These are phyloP conservation scores for Steromphala cineraria DNA, from an alignment of 2,888 invertebrate genomes.

Conservation along the genomic window DNA sequence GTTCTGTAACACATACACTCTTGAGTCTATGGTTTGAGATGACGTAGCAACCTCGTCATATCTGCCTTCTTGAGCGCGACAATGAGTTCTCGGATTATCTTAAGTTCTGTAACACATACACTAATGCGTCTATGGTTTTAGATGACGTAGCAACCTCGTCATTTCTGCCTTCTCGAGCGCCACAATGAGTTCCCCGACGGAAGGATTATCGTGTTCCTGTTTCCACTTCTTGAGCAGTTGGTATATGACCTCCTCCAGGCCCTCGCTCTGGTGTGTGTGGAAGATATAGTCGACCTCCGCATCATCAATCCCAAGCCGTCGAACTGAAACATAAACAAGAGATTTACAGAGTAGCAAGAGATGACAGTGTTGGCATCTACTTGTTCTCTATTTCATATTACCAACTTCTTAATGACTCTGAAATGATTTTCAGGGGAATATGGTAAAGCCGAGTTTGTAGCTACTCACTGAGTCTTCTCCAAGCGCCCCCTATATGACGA, in stretches of 20 bases:
- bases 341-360: no score
- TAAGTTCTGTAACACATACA: no score
- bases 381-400: no score
- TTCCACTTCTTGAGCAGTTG: background rate
- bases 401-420: no score
- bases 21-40: no score
- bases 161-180: background rate
- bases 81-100: no score
- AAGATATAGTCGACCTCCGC: background rate
- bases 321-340: background rate
- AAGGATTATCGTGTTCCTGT: background rate
- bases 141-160: background rate
- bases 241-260: background rate
- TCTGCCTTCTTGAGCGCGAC: no score
- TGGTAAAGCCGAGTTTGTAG: no score
- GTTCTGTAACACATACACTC: no score
- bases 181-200: background rate
- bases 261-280: constrained; percentile 1
- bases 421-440: no score
- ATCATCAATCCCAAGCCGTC: background rate
- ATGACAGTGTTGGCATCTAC: no score
- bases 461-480: background rate
- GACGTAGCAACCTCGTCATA: no score
- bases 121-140: background rate
- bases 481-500: background rate